A percentile compares a stretch with the other conserved stretches of the same genome.
These are phyloP conservation scores for Lycocerus yunnanus DNA, from an alignment of 2,888 invertebrate genomes.

Conservation along the genomic window DNA sequence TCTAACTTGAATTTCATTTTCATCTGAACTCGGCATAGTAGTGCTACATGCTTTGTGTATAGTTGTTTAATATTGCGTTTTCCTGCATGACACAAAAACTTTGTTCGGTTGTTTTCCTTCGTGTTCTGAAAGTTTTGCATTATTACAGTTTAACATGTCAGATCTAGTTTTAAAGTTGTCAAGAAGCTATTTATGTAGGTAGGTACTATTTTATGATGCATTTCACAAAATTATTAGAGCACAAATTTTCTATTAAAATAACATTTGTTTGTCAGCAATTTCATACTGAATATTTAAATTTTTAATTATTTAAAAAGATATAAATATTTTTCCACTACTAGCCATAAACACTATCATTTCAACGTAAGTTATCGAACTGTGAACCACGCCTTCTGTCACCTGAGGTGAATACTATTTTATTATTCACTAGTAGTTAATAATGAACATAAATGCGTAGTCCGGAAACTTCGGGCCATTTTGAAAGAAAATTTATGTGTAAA, in stretches of 20 bases:
- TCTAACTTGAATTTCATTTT: conserved; percentile 27
- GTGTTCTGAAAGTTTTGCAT: conserved; percentile 20
- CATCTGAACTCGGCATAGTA: conserved; percentile 15
- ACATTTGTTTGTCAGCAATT: conserved; percentile 1
- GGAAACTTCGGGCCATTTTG: no score
- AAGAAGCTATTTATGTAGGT: conserved; percentile 19
- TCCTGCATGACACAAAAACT: conserved; percentile 21
- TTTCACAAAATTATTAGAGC: conserved; percentile 20
- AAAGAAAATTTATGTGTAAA: no score
- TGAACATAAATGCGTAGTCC: no score
- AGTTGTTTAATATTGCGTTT: conserved; percentile 22
- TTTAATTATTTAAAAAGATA: no score
- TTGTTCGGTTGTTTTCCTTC: conserved; percentile 23
- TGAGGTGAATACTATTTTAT: no score
- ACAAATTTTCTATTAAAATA: conserved; percentile 9
- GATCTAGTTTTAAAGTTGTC: conserved; percentile 26
- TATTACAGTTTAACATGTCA: conserved; percentile 29
- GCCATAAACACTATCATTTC: no score
- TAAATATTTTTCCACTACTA: no score
- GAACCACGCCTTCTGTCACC: no score
- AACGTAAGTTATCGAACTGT: no score
- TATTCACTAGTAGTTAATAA: no score
- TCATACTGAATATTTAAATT: no score
- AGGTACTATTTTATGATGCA: conserved; percentile 3
- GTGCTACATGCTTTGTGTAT: conserved; percentile 17